A percentile compares a stretch with the other conserved stretches of the same genome.
Evolutionary conservation across 2,797 vertebrate genomes (phyloP).

Genomic region (Lacerta viridis): DNA sequence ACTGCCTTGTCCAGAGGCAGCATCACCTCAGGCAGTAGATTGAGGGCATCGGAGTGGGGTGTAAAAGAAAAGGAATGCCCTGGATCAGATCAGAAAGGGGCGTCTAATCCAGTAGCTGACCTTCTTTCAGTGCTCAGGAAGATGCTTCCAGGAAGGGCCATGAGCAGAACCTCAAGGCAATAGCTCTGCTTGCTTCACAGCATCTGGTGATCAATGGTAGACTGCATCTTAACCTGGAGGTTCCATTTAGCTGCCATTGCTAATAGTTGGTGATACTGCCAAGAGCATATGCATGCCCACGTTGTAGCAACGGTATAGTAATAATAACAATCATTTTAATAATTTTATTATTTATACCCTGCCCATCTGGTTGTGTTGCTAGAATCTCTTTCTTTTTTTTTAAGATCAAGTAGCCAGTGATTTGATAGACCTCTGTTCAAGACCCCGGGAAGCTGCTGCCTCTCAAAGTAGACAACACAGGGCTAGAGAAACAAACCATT

Average conservation of each 20-base stretch:
- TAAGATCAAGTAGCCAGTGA: too few relatives aligned
- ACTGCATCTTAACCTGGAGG: neutral
- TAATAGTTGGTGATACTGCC: neutral
- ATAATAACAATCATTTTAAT: too few relatives aligned
- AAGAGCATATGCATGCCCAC: too few relatives aligned
- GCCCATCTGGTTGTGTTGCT: too few relatives aligned
- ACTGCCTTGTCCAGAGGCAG: too few relatives aligned
- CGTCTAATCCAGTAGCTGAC: neutral
- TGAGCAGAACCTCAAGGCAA: neutral
- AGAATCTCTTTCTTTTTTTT: too few relatives aligned
- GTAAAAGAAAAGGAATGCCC: neutral
- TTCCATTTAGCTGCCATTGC: neutral
- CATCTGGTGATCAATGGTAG: neutral
- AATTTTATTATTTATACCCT: too few relatives aligned
- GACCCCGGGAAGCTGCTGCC: too few relatives aligned
- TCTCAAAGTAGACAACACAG: too few relatives aligned
- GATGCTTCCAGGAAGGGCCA: neutral
- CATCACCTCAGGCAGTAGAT: neutral
- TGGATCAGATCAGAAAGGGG: neutral
- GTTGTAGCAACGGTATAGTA: too few relatives aligned
- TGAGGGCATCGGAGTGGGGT: neutral
- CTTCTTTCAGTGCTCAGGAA: neutral
- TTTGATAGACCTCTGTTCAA: too few relatives aligned
- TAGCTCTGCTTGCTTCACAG: neutral
- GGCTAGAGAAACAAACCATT: neutral